These are phyloP conservation scores for Corythaeola cristata DNA, from an alignment of 2,113 vertebrate genomes.

Conservation along the genomic window DNA sequence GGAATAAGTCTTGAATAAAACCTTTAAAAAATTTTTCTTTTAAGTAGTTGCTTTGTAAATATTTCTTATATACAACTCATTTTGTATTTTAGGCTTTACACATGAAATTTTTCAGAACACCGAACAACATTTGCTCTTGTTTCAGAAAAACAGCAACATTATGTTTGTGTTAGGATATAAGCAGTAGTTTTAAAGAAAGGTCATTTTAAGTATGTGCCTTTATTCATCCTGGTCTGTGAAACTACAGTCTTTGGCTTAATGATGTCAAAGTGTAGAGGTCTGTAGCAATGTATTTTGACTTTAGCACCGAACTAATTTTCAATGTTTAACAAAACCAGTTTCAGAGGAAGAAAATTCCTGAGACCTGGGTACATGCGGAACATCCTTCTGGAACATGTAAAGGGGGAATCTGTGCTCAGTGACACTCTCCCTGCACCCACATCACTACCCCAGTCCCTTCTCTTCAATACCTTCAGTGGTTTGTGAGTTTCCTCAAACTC, in stretches of 20 bases:
- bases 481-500: background rate
- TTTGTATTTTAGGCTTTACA: background rate
- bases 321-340: background rate
- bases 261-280: background rate
- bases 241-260: background rate
- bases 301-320: background rate
- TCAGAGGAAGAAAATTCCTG: background rate
- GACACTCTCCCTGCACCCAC: background rate
- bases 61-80: background rate
- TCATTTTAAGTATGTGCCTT: background rate
- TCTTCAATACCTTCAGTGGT: background rate
- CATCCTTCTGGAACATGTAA: background rate
- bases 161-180: background rate
- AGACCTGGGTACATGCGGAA: background rate
- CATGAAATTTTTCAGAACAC: background rate
- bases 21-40: background rate
- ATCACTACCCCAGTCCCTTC: background rate
- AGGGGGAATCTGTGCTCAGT: accelerated
- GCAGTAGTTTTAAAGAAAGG: background rate
- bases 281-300: background rate
- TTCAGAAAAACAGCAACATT: background rate
- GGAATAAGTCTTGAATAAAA: slow-evolving; percentile 16
- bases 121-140: background rate
- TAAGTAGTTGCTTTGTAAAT: background rate
- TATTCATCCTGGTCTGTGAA: background rate